Percentiles rank a stretch among this genome's conserved stretches.
These are phyloP conservation scores for Campoplex capitator DNA, from an alignment of 2,888 invertebrate genomes.

Conservation along the genomic window DNA sequence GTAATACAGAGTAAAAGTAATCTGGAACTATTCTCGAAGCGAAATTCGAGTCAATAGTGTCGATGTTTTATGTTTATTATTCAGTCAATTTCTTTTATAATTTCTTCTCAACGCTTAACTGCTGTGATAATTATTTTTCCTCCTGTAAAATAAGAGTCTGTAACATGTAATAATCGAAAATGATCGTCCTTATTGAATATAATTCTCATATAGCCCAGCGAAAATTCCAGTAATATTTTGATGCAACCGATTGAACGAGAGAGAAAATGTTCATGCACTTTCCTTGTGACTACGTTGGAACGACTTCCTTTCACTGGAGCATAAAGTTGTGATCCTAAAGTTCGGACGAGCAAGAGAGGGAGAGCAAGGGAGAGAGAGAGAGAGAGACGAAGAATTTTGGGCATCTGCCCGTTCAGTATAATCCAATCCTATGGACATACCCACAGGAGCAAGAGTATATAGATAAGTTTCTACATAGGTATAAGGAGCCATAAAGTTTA, in stretches of 20 bases:
- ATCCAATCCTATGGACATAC: slow-evolving; percentile 33
- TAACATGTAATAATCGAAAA: not conserved
- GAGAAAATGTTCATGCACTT: slow-evolving; percentile 16
- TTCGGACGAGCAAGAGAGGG: not conserved
- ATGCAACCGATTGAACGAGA: not conserved
- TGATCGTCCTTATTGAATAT: not conserved
- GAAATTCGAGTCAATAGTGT: too few relatives aligned
- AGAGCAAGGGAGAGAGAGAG: not conserved
- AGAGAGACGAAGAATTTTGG: slow-evolving; percentile 44
- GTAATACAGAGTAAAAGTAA: too few relatives aligned
- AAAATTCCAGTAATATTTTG: slow-evolving; percentile 2
- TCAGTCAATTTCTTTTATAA: not conserved
- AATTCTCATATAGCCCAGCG: not conserved
- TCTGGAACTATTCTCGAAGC: too few relatives aligned
- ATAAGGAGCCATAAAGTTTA: not conserved
- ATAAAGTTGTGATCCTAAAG: slow-evolving; percentile 23
- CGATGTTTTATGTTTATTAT: too few relatives aligned
- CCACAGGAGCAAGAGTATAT: not conserved
- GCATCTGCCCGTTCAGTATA: slow-evolving; percentile 58
- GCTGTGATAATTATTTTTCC: not conserved
- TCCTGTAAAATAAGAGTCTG: not conserved
- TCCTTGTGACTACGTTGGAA: not conserved
- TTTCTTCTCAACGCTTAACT: not conserved
- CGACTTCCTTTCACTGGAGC: slow-evolving; percentile 36
- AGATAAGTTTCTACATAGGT: not conserved